A percentile compares a stretch with the other conserved stretches of the same genome.
phyloP scores from a whole-genome alignment of 2,888 invertebrate species.

The Eupsilia transversa region DNA sequence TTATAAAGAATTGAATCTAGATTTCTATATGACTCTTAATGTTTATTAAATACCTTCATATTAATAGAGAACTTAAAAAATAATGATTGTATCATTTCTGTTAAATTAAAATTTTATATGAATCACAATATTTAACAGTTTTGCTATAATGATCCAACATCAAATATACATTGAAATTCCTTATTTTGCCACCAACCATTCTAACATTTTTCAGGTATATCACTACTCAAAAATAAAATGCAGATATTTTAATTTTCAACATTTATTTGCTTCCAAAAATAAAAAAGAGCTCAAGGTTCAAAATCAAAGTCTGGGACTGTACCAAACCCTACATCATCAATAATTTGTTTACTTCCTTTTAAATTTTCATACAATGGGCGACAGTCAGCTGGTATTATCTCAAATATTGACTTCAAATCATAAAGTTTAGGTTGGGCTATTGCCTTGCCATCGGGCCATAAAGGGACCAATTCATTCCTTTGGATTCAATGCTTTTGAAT shows the following conservation, averaged over 20 bases:
- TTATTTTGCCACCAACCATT: slow-evolving; percentile 20
- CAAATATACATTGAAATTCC: slow-evolving; percentile 10
- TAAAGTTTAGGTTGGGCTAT: slow-evolving; percentile 23
- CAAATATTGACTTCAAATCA: slow-evolving; percentile 26
- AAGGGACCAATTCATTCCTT: slow-evolving; percentile 23
- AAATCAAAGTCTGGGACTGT: slow-evolving; percentile 26
- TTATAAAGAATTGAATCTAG: no score
- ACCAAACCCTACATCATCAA: slow-evolving; percentile 29
- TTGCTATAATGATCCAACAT: slow-evolving; percentile 18
- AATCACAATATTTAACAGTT: slow-evolving; percentile 2
- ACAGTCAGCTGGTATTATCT: slow-evolving; percentile 26
- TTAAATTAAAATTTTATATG: slow-evolving; percentile 17
- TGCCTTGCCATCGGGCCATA: slow-evolving; percentile 28
- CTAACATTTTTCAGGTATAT: slow-evolving; percentile 13
- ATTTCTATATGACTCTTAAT: no score
- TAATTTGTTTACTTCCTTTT: slow-evolving; percentile 14
- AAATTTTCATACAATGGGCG: slow-evolving; percentile 26
- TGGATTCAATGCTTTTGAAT: no score
- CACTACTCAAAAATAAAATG: slow-evolving; percentile 18
- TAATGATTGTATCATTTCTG: slow-evolving; percentile 9
- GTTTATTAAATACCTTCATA: slow-evolving; percentile 15
- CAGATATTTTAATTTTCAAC: slow-evolving; percentile 20
- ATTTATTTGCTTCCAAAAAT: slow-evolving; percentile 15
- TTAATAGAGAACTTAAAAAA: slow-evolving; percentile 10
- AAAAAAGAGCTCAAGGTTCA: slow-evolving; percentile 16